phyloP scores from a whole-genome alignment of 1,140 invertebrate genomes.

The Drosophila seguyi region DNA sequence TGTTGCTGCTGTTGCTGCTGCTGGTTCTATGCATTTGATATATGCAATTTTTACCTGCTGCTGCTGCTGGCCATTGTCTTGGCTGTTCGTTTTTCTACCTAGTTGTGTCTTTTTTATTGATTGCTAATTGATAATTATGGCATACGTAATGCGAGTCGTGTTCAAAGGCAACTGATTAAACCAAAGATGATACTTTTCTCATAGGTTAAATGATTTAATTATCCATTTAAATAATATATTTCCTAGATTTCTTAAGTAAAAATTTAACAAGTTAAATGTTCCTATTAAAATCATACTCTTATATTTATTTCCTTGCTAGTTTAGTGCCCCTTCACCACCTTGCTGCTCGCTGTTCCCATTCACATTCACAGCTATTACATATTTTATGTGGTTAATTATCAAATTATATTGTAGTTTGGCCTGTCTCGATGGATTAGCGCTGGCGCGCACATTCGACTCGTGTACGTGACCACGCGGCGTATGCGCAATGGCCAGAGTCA shows the following conservation, averaged over 20 bases:
- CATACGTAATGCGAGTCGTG: conserved; percentile 55
- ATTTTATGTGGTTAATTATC: conserved; percentile 71
- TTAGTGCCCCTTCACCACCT: conserved; percentile 21
- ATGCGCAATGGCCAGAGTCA: conserved; percentile 57
- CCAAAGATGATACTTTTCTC: conserved; percentile 1
- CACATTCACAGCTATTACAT: conserved; percentile 52
- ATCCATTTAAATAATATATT: not conserved
- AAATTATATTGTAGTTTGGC: conserved; percentile 62
- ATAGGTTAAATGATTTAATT: not conserved
- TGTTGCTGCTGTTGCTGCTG: conserved; percentile 43
- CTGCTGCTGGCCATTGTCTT: conserved; percentile 46
- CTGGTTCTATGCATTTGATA: conserved; percentile 48
- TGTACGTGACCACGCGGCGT: conserved; percentile 59
- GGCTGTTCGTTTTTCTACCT: conserved; percentile 18
- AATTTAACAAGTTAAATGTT: not conserved
- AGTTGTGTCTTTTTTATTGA: conserved; percentile 59
- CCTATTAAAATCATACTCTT: not conserved
- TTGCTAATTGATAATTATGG: conserved; percentile 82
- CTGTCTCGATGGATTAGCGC: conserved; percentile 64
- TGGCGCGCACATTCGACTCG: conserved; percentile 37
- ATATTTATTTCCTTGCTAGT: not conserved
- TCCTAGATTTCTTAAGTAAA: not conserved
- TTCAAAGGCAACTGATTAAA: conserved; percentile 4
- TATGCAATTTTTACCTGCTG: conserved; percentile 50
- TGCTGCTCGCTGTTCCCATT: conserved; percentile 11